These are phyloP conservation scores for Eurystomus glaucurus DNA, from an alignment of 2,797 vertebrate species.

Conservation along the genomic window DNA sequence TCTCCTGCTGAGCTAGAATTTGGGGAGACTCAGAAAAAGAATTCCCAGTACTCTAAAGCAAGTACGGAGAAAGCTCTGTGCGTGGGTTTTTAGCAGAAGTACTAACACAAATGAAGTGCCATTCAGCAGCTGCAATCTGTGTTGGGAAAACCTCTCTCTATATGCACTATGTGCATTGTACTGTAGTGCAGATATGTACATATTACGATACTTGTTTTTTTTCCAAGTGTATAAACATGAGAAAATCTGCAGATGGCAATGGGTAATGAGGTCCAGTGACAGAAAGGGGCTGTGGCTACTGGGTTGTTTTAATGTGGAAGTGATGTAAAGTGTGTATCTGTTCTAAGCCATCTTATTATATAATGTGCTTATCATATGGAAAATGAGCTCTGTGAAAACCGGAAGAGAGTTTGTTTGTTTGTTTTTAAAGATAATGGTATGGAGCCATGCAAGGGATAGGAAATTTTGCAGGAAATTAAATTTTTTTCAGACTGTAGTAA, in stretches of 20 bases:
- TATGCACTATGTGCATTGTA: background rate
- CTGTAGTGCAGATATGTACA: background rate
- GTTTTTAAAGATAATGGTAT: background rate
- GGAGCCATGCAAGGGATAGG: background rate
- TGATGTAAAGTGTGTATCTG: background rate
- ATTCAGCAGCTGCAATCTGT: background rate
- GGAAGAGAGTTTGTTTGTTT: background rate
- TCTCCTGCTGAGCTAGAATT: background rate
- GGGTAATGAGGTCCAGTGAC: background rate
- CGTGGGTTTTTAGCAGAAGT: background rate
- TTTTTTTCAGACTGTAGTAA: conserved; percentile 25
- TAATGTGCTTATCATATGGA: background rate
- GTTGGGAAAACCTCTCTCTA: background rate
- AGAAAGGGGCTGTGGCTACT: background rate
- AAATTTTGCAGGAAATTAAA: background rate
- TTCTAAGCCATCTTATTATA: background rate
- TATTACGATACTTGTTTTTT: background rate
- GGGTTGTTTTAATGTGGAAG: background rate
- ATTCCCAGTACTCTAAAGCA: background rate
- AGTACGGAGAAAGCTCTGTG: background rate
- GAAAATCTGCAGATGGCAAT: background rate
- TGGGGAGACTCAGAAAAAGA: background rate
- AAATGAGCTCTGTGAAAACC: conserved; percentile 20
- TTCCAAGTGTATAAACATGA: background rate
- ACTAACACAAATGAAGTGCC: background rate